These are phyloP conservation scores for Drosophila dunni DNA, from an alignment of 1,140 invertebrate species.

Conservation along the genomic window DNA sequence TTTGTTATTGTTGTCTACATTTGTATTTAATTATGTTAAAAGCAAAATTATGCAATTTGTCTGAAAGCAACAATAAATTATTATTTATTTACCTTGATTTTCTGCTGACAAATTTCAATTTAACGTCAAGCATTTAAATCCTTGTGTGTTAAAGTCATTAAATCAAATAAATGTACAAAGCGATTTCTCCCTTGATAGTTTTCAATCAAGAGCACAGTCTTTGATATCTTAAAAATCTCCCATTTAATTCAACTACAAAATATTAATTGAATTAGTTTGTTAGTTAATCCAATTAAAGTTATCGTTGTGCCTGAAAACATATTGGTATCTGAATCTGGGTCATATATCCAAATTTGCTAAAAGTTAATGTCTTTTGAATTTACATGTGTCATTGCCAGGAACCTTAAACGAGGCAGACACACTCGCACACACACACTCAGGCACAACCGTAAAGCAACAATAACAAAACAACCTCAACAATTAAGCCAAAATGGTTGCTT, in stretches of 20 bases:
- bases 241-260: too few relatives aligned
- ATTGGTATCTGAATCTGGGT: slow-evolving; percentile 18
- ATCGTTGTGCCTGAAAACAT: neutral
- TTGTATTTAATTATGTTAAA: slow-evolving; percentile 60
- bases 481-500: slow-evolving; percentile 75
- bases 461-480: slow-evolving; percentile 70
- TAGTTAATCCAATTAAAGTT: neutral
- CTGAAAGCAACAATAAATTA: slow-evolving; percentile 13
- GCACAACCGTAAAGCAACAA: slow-evolving; percentile 17
- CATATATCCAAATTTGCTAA: slow-evolving; percentile 1
- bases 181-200: too few relatives aligned
- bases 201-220: too few relatives aligned
- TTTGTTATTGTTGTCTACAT: slow-evolving; percentile 26
- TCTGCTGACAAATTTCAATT: neutral
- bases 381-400: slow-evolving; percentile 22
- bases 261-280: too few relatives aligned
- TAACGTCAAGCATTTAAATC: neutral
- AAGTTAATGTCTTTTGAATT: slow-evolving; percentile 23
- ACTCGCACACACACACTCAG: neutral
- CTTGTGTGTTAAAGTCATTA: neutral
- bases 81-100: slow-evolving; percentile 26
- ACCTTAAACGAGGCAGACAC: slow-evolving; percentile 4
- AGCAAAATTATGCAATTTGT: slow-evolving; percentile 48
- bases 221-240: too few relatives aligned
- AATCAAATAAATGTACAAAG: too few relatives aligned